A percentile compares a stretch with the other conserved stretches of the same genome.
These are phyloP conservation scores for Suncus etruscus DNA, from an alignment of 2,113 vertebrate genomes.

Conservation along the genomic window DNA sequence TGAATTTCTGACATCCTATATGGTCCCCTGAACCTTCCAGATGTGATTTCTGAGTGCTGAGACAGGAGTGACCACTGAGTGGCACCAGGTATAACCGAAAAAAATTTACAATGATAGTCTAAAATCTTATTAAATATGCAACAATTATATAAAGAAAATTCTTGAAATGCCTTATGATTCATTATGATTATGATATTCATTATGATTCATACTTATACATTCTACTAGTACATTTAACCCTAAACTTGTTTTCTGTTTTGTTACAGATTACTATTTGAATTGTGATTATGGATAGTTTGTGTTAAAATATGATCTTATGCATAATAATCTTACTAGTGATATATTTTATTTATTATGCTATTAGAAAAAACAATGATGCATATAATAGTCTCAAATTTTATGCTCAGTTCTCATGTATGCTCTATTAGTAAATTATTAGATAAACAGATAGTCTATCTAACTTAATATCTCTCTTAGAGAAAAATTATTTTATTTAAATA, in stretches of 20 bases:
- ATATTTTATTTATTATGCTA: no score
- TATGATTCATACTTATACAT: background rate
- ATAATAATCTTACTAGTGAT: background rate
- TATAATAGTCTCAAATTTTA: background rate
- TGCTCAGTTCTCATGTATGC: background rate
- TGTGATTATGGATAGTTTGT: background rate
- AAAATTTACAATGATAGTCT: no score
- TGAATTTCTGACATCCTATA: no score
- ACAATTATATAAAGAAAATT: constrained; percentile 32
- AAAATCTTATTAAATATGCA: background rate
- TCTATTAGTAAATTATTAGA: background rate
- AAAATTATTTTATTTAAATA: no score
- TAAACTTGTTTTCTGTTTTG: background rate
- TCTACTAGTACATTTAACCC: background rate
- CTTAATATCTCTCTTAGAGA: background rate
- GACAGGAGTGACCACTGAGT: no score
- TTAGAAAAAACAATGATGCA: no score
- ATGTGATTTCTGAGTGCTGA: no score
- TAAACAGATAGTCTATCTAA: background rate
- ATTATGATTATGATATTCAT: background rate
- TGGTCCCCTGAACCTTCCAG: no score
- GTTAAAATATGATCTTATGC: background rate
- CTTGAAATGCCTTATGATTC: background rate
- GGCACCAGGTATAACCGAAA: no score
- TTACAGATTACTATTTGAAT: background rate